phyloP scores from a whole-genome alignment of 2,113 vertebrate species.

The Percina caprodes region DNA sequence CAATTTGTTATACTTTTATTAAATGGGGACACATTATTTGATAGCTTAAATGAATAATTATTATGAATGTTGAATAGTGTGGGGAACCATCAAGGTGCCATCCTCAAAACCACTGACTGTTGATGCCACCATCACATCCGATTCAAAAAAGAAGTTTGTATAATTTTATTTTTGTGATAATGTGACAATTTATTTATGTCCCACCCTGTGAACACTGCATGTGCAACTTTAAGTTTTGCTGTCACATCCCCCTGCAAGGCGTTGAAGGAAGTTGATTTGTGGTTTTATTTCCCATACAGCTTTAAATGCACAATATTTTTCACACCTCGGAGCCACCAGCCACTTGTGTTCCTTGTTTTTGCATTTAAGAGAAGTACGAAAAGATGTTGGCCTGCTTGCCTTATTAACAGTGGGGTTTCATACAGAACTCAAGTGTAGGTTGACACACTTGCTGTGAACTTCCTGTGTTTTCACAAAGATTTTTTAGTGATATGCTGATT shows the following conservation, averaged over 20 bases:
- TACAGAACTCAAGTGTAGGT: conserved; percentile 5
- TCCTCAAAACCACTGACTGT: conserved; percentile 13
- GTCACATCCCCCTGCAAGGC: conserved; percentile 37
- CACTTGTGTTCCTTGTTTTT: conserved; percentile 63
- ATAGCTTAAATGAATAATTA: not conserved
- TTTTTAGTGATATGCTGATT: conserved; percentile 25
- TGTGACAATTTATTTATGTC: not conserved
- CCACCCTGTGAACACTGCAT: not conserved
- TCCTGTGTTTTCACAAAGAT: conserved; percentile 41
- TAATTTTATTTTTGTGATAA: not conserved
- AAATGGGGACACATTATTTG: not conserved
- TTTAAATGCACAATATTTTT: conserved; percentile 68
- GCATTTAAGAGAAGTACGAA: conserved; percentile 75
- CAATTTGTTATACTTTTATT: conserved; percentile 3
- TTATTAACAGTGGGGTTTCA: conserved; percentile 22
- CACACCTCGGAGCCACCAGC: conserved; percentile 76
- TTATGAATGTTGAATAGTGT: not conserved
- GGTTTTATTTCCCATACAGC: conserved; percentile 66
- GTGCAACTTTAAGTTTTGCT: conserved; percentile 9
- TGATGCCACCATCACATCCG: not conserved
- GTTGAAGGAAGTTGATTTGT: conserved; percentile 60
- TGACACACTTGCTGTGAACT: conserved; percentile 18
- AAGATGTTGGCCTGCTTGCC: conserved; percentile 39
- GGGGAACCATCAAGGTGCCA: conserved; percentile 10
- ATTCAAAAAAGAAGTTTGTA: not conserved